Evolutionary conservation across 2,113 vertebrate species (phyloP).

Genomic region (Halichoerus grypus): DNA sequence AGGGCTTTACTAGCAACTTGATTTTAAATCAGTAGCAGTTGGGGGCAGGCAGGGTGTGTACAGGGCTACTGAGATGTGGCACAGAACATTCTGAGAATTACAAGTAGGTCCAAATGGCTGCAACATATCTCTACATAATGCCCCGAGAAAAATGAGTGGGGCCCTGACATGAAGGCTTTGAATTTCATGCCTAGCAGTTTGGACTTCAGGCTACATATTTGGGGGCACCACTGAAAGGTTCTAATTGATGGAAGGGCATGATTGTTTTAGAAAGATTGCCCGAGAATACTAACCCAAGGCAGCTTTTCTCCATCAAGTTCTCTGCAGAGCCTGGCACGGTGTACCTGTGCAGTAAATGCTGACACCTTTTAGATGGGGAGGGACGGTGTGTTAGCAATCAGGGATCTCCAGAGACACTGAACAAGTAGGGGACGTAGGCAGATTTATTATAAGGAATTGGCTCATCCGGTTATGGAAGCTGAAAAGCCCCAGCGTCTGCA

Average conservation of each 20-base stretch:
- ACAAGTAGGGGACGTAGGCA: no score
- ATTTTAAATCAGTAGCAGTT: neutral
- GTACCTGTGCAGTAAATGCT: accelerated
- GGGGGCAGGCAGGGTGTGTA: neutral
- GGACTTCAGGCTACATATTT: neutral
- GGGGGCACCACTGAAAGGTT: neutral
- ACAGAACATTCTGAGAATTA: neutral
- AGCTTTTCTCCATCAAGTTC: neutral
- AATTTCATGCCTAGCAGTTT: neutral
- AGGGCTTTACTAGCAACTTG: neutral
- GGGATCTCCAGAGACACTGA: neutral
- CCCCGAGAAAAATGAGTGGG: neutral
- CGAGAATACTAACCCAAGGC: neutral
- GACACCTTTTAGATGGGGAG: neutral
- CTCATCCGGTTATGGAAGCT: neutral
- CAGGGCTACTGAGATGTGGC: neutral
- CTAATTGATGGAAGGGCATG: neutral
- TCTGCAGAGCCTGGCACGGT: neutral
- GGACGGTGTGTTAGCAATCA: neutral
- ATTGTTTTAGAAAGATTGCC: neutral
- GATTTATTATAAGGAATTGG: neutral
- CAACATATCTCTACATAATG: neutral
- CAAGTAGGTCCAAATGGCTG: neutral
- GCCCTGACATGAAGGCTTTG: neutral
- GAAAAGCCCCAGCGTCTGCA: neutral